Evolutionary conservation across 1,140 invertebrate genomes (phyloP), one percentile per base, ranked within the genome.

Genomic region (Battus philenor): DNA sequence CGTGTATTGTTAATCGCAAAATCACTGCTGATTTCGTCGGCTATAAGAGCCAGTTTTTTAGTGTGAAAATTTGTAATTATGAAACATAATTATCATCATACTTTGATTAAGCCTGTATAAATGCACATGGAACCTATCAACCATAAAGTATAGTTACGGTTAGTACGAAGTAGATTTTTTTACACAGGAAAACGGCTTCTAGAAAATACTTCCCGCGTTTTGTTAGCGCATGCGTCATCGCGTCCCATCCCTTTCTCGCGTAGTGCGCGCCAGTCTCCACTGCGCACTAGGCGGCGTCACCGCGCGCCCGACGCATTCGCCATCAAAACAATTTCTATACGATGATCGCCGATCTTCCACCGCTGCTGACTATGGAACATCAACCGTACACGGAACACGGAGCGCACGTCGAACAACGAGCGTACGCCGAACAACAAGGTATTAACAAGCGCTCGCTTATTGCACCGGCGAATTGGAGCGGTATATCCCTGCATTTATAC

Each of bases 181-280:
- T 3, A 20, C 6, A 20, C 18, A 20, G 33, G 33, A 36, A 18
- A 62, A 54, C 46, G 49, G 50, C 58, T 73, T 78, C 70, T 79
- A 79, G 71, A 77, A 77, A 50, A 47, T 54, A 48, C 68, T 82
- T 81, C 75, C 78, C 78, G 78, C 75, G 66, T 72, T 73, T 69
- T 59, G 33, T 56, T 36, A 26, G 64, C 78, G 78, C 78, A 77
- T 77, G 78, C 78, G 75, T 64, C 31, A 34, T 59, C 16, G 49
- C 49, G 31, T 48, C 53, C 63, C 56, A 54, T 73, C 65, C 69
- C 64, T 67, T 57, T 68, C 66, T 54, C 39, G 56, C 66, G 63
- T 65, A 68, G 54, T 76, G 69, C 75, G 78, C 75, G 73, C 57
- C 78, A 82, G 75, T 82, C 66, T 61, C 39, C 47, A 66, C 33